These are phyloP conservation scores for Clupea harengus DNA, from an alignment of 2,113 vertebrate genomes.

Conservation along the genomic window DNA sequence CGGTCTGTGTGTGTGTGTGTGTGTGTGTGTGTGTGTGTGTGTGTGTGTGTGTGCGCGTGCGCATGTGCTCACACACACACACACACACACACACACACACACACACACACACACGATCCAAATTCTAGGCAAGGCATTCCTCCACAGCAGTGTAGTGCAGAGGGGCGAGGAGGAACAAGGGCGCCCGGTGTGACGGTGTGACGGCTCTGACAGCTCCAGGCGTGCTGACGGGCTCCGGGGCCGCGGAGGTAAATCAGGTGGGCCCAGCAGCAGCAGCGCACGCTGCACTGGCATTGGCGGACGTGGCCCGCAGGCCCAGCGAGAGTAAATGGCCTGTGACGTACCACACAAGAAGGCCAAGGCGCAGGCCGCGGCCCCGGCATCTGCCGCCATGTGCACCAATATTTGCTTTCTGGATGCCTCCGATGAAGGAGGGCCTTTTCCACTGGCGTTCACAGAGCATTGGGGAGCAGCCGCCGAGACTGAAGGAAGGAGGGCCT, in stretches of 20 bases:
- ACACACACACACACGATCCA: background rate
- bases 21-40: background rate
- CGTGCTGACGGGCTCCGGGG: background rate
- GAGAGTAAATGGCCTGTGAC: slow-evolving; percentile 91
- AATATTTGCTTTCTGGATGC: slow-evolving; percentile 99
- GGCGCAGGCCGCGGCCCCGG: slow-evolving; percentile 80
- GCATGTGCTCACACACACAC: background rate
- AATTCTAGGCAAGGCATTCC: background rate
- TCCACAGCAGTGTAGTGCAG: background rate
- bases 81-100: background rate
- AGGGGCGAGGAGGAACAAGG: background rate
- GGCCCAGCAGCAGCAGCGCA: background rate
- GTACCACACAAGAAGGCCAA: slow-evolving; percentile 95
- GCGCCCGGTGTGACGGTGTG: background rate
- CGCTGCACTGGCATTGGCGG: background rate
- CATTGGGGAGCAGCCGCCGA: background rate
- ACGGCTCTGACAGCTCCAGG: background rate
- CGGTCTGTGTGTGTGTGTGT: background rate
- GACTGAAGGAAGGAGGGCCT: background rate
- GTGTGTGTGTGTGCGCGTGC: too few species aligned
- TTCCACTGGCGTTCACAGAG: slow-evolving; percentile 79
- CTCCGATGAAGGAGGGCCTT: slow-evolving; percentile 91
- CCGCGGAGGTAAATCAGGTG: background rate
- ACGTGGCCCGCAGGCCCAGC: slow-evolving; percentile 52
- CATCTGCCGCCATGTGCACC: slow-evolving; percentile 96